Percentiles rank a stretch among this genome's conserved stretches.
Evolutionary conservation across 2,113 vertebrate species (phyloP).

Genomic region (Dipodomys ordii): DNA sequence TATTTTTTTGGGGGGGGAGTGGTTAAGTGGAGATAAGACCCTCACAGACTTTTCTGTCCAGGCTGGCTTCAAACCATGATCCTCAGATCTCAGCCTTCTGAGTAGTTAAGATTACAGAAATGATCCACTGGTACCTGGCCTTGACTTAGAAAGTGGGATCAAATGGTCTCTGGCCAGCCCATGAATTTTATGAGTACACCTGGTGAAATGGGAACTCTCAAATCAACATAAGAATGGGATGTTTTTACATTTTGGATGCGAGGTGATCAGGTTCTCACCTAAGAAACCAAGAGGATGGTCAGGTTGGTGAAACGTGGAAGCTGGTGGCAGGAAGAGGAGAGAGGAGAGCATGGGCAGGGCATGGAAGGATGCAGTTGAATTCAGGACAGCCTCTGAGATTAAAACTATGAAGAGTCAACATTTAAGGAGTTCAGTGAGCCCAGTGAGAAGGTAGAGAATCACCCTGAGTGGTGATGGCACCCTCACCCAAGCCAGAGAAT

Average conservation of each 20-base stretch:
- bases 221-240: background rate
- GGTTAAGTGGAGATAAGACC: no score
- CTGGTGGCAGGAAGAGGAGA: background rate
- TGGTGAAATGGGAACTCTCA: background rate
- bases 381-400: background rate
- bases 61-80: no score
- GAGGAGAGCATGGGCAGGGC: background rate
- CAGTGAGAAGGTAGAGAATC: constrained; percentile 11
- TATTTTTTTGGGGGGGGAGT: background rate
- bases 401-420: background rate
- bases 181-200: background rate
- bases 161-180: background rate
- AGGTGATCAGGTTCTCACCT: no score
- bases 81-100: no score
- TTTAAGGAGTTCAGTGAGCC: background rate
- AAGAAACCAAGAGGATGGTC: no score
- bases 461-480: background rate
- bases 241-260: no score
- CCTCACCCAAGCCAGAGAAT: constrained; percentile 5
- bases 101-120: no score
- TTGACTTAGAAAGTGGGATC: background rate
- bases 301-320: no score
- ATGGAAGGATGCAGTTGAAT: background rate
- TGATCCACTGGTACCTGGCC: no score
- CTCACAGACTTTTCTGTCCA: no score